Evolutionary conservation across 2,113 vertebrate species (phyloP), one percentile per base, ranked within the genome.

Genomic region (Callospermophilus lateralis): DNA sequence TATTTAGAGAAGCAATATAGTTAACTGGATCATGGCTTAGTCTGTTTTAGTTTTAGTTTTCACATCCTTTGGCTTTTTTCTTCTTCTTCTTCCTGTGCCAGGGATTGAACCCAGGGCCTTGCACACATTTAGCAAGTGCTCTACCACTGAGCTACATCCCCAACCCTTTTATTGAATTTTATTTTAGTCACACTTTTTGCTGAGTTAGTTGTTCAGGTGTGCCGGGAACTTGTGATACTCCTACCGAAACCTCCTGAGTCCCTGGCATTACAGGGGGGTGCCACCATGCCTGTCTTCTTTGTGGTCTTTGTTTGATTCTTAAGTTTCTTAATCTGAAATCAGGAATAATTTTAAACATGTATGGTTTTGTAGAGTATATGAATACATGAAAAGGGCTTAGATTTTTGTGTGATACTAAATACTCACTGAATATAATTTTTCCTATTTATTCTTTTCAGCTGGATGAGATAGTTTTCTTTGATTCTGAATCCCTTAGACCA

Each of bases 291-390:
- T 16, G 0, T 32, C 67, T 68, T 34, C 13, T 13, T 63, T 42
- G 48, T 84, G 53, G 58, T 37, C 63, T 92, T 91, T 81, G 55
- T 92, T 81, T 97, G 19, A 58, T 48, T 16, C 30, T 72, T 28
- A 79, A 63, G 17, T 93, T 88, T 96, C 12, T 65, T 96, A 2
- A 53, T 28, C 42, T 90, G 67, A 79, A 89, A 55, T 72, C 34
- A 90, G 28, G n/a, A 87, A 58, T 89, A 11, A 88, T 51, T 90
- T 88, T 32, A 94, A 39, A 39, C 32, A 87, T 20, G 28, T 20
- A 34, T 1, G 4, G 32, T 74, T 93, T 81, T 91, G 7, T 37
- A 81, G 11, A 24, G 65, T 45, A 73, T 4, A 48, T 73, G 84
- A 74, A 84, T 80, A n/a, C 34, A 39, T 70, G 37, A 22, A 65